Evolutionary conservation across 2,113 vertebrate species (phyloP).

Genomic region (Emydura subglobosa): DNA sequence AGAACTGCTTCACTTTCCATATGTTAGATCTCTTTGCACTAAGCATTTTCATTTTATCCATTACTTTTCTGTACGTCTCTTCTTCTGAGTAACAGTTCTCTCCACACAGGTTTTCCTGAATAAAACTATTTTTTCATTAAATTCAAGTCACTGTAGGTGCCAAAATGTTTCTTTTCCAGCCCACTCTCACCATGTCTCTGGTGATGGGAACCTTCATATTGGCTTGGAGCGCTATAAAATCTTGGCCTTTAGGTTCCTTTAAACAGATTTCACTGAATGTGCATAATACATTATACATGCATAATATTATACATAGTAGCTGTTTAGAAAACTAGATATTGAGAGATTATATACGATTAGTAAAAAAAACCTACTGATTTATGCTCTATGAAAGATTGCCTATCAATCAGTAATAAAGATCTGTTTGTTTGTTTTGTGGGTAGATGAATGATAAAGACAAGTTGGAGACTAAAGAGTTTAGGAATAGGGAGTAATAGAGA

Average conservation of each 20-base stretch:
- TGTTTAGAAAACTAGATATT: neutral
- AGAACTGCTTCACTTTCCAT: neutral
- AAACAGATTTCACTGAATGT: neutral
- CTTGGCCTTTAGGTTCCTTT: neutral
- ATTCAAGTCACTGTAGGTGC: neutral
- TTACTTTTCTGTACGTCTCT: neutral
- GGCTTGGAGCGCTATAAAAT: neutral
- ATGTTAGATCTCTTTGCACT: neutral
- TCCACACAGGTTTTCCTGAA: neutral
- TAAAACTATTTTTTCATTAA: neutral
- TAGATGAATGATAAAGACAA: neutral
- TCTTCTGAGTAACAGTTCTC: neutral
- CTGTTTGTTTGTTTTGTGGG: neutral
- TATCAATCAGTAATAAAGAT: neutral
- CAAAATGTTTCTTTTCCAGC: neutral
- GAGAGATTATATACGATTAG: neutral
- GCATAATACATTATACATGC: neutral
- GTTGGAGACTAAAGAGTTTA: neutral
- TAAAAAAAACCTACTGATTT: neutral
- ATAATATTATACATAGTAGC: neutral
- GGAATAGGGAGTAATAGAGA: neutral
- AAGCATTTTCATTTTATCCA: neutral
- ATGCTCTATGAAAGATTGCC: neutral
- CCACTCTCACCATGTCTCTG: neutral
- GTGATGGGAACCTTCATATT: neutral